A percentile compares a stretch with the other conserved stretches of the same genome.
These are phyloP conservation scores for Nezara viridula DNA, from an alignment of 2,888 invertebrate genomes.

Conservation along the genomic window DNA sequence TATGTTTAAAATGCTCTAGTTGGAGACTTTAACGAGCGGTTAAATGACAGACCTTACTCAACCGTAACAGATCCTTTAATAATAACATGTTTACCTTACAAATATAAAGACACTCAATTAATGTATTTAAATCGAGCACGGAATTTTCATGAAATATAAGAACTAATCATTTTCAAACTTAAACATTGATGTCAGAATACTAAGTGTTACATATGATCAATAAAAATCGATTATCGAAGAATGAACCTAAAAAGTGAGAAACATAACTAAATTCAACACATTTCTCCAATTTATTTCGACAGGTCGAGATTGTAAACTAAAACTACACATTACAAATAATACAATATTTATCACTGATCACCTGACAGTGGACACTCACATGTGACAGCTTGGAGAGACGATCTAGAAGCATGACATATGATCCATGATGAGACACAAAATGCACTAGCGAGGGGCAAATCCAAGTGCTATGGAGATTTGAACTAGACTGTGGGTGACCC, in stretches of 20 bases:
- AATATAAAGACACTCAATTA: neutral
- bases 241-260: neutral
- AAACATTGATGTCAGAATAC: neutral
- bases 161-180: neutral
- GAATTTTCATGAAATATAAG: neutral
- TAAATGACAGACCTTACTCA: neutral
- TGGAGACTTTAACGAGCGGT: neutral
- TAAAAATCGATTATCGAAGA: neutral
- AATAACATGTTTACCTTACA: neutral
- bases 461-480: constrained; percentile 48
- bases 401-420: constrained; percentile 46
- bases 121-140: neutral
- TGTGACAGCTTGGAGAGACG: constrained; percentile 29
- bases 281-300: neutral
- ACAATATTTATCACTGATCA: neutral
- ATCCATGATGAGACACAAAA: constrained; percentile 51
- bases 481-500: constrained; percentile 51
- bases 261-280: neutral
- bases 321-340: neutral
- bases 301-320: neutral
- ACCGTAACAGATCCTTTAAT: neutral
- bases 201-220: neutral
- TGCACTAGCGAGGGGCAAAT: constrained; percentile 11
- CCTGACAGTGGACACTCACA: constrained; percentile 1
- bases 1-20: neutral